phyloP scores from a whole-genome alignment of 2,888 invertebrate species.

The Polydrusus cervinus region DNA sequence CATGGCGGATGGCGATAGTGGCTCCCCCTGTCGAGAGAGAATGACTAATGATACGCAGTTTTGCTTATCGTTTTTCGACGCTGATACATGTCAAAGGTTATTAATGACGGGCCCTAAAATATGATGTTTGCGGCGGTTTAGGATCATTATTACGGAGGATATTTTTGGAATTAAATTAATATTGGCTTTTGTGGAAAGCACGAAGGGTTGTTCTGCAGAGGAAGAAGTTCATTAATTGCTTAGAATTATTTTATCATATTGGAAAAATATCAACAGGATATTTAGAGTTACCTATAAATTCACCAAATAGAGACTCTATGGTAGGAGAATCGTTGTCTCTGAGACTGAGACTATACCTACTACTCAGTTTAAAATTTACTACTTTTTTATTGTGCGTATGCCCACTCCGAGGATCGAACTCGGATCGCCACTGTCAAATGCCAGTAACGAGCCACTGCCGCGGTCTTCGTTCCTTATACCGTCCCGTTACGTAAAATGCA shows the following conservation, averaged over 20 bases:
- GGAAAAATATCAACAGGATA: neutral
- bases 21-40: constrained; percentile 48
- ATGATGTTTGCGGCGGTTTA: constrained; percentile 47
- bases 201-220: neutral
- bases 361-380: no score
- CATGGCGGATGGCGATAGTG: constrained; percentile 39
- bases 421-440: no score
- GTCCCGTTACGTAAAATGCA: no score
- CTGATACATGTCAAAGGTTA: constrained; percentile 54
- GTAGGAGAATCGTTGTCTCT: no score
- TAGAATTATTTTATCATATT: no score
- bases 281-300: neutral
- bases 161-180: constrained; percentile 25
- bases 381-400: no score
- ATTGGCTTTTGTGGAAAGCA: constrained; percentile 10
- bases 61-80: constrained; percentile 55
- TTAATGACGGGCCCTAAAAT: constrained; percentile 49
- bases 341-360: no score
- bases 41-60: constrained; percentile 53
- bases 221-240: neutral
- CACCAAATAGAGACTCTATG: no score
- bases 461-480: no score
- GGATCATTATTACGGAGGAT: constrained; percentile 46
- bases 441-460: no score
- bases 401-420: no score